These are phyloP conservation scores for Osmerus mordax DNA, from an alignment of 2,113 vertebrate species.

Conservation along the genomic window DNA sequence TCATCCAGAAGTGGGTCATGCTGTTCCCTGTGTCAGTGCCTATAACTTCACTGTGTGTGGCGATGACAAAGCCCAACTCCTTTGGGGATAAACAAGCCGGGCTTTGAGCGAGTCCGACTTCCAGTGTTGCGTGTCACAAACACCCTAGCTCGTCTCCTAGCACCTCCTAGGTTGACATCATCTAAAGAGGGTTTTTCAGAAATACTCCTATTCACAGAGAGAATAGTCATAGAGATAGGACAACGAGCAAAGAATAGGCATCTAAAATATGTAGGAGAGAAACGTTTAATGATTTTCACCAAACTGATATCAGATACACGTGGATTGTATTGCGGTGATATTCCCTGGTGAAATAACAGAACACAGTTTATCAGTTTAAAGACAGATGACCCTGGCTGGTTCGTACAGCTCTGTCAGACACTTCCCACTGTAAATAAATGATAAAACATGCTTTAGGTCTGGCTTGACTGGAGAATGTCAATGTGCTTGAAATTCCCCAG, in stretches of 20 bases:
- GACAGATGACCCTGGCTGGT: conserved; percentile 8
- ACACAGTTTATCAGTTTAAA: conserved; percentile 4
- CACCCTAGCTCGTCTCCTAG: too few relatives aligned
- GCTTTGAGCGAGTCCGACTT: conserved; percentile 41
- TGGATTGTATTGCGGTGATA: too few relatives aligned
- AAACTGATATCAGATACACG: too few relatives aligned
- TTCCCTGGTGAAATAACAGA: too few relatives aligned
- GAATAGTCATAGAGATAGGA: too few relatives aligned
- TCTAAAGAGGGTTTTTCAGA: too few relatives aligned
- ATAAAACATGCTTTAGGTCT: conserved; percentile 20
- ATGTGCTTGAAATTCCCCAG: conserved; percentile 62
- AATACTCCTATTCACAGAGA: too few relatives aligned
- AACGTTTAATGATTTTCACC: too few relatives aligned
- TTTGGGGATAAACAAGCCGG: conserved; percentile 47
- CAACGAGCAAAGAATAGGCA: too few relatives aligned
- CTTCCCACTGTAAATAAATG: conserved; percentile 46
- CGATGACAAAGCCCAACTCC: conserved; percentile 56
- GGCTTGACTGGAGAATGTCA: conserved; percentile 54
- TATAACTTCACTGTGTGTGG: conserved; percentile 57
- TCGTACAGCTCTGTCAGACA: conserved; percentile 28
- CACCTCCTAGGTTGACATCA: too few relatives aligned
- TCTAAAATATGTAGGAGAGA: too few relatives aligned
- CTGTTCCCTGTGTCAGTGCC: conserved; percentile 69
- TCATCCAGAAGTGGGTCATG: conserved; percentile 70
- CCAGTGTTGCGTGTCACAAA: conserved; percentile 1